Percentiles rank a stretch among this genome's conserved stretches.
Conservation (phyloP, 2,797 vertebrate genomes). For the Amniataba percoides region DNA sequence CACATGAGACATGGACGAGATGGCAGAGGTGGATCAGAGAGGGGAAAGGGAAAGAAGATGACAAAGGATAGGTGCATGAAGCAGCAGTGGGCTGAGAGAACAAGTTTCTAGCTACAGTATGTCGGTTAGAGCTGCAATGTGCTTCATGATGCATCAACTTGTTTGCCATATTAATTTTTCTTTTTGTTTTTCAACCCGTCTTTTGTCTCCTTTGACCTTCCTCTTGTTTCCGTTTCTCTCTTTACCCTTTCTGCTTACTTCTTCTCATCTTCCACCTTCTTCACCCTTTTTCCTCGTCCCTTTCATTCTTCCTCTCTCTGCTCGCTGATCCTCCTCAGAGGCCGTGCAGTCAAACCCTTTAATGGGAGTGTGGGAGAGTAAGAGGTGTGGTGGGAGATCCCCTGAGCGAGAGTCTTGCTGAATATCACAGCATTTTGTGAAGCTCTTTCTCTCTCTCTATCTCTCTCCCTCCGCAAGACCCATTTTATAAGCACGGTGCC, state of each 20-base stretch:
- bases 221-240: neutral
- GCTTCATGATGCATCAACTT: constrained; percentile 32
- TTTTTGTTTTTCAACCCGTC: constrained; percentile 29
- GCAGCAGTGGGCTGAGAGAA: constrained; percentile 39
- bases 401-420: constrained; percentile 48
- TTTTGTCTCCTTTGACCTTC: constrained; percentile 37
- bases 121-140: constrained; percentile 47
- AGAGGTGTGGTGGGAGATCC: constrained; percentile 42
- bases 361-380: constrained; percentile 50
- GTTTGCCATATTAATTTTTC: constrained; percentile 5
- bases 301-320: constrained; percentile 27
- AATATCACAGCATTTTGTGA: constrained; percentile 41
- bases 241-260: constrained; percentile 9
- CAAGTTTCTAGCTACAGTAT: constrained; percentile 50
- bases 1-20: constrained; percentile 36
- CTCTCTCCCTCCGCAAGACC: constrained; percentile 18
- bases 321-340: constrained; percentile 64
- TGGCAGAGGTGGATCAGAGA: constrained; percentile 62
- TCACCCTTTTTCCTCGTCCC: constrained; percentile 12
- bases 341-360: constrained; percentile 53
- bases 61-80: constrained; percentile 34
- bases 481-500: constrained; percentile 16
- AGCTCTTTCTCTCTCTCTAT: constrained; percentile 21
- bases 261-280: constrained; percentile 23
- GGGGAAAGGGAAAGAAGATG: constrained; percentile 34